Evolutionary conservation across 37 sponge, comb jelly and placozoan genomes (phyloP).

Genomic region (Eunapius fragilis): DNA sequence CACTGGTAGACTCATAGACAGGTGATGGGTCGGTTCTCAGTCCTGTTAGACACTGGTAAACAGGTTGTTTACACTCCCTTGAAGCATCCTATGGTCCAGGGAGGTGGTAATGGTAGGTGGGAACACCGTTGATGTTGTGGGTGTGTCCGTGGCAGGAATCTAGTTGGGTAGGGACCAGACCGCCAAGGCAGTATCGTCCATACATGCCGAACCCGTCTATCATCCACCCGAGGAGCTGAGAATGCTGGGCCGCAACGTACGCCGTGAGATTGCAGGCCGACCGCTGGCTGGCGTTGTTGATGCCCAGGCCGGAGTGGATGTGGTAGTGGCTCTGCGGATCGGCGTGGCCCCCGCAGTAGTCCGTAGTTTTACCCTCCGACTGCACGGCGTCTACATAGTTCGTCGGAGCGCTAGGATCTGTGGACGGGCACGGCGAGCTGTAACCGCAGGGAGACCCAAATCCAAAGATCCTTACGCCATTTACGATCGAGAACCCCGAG

Average conservation of each 20-base stretch:
- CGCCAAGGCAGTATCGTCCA: constrained; percentile 54
- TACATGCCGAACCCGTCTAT: constrained; percentile 80
- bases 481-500: constrained; percentile 50
- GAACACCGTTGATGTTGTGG: constrained; percentile 57
- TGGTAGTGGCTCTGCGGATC: constrained; percentile 54
- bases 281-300: constrained; percentile 15
- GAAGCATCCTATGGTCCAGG: constrained; percentile 84
- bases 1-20: neutral
- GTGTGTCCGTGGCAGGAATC: constrained; percentile 74
- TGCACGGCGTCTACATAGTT: constrained; percentile 76
- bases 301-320: constrained; percentile 48
- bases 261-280: constrained; percentile 38
- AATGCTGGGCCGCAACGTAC: constrained; percentile 59
- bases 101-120: constrained; percentile 66
- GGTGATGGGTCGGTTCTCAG: neutral
- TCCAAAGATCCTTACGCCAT: constrained; percentile 72
- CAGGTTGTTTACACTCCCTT: constrained; percentile 59
- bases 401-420: constrained; percentile 37
- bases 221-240: constrained; percentile 66
- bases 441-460: constrained; percentile 79
- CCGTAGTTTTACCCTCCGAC: constrained; percentile 73
- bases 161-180: constrained; percentile 56
- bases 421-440: constrained; percentile 53
- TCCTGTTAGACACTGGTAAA: constrained; percentile 39
- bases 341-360: constrained; percentile 69